These are phyloP conservation scores for Larimichthys crocea DNA, from an alignment of 2,113 vertebrate genomes.

Conservation along the genomic window DNA sequence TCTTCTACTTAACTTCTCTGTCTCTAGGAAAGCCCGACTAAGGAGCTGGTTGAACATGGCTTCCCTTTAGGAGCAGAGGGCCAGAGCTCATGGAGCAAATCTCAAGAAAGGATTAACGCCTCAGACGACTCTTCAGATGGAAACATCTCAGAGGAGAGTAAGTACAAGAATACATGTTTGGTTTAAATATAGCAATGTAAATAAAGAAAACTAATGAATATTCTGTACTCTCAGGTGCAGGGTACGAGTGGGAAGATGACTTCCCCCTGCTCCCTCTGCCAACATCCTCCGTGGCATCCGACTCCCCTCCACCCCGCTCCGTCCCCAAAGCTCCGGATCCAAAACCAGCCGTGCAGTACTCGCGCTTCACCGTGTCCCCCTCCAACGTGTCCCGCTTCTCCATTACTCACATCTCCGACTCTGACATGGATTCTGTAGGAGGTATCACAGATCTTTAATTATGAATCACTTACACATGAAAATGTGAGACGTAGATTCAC, in stretches of 20 bases:
- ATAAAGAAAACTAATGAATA: not conserved
- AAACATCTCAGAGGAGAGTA: slow-evolving; percentile 87
- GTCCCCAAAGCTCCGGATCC: slow-evolving; percentile 53
- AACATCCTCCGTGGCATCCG: slow-evolving; percentile 73
- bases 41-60: slow-evolving; percentile 87
- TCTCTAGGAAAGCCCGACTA: slow-evolving; percentile 92
- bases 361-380: slow-evolving; percentile 93
- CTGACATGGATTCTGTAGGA: slow-evolving; percentile 87
- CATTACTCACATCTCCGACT: slow-evolving; percentile 95
- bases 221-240: slow-evolving; percentile 79
- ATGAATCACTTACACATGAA: not conserved
- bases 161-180: slow-evolving; percentile 44
- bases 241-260: slow-evolving; percentile 90
- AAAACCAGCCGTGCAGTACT: slow-evolving; percentile 83
- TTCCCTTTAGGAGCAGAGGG: slow-evolving; percentile 78
- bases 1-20: not conserved
- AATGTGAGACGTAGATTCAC: not conserved
- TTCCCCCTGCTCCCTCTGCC: slow-evolving; percentile 85
- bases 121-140: slow-evolving; percentile 82
- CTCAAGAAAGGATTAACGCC: slow-evolving; percentile 62
- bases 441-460: slow-evolving; percentile 76
- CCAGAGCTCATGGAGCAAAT: slow-evolving; percentile 43
- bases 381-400: slow-evolving; percentile 92
- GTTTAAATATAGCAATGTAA: not conserved
- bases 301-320: slow-evolving; percentile 52